These are phyloP conservation scores for Alces alces DNA, from an alignment of 2,113 vertebrate genomes.

Conservation along the genomic window DNA sequence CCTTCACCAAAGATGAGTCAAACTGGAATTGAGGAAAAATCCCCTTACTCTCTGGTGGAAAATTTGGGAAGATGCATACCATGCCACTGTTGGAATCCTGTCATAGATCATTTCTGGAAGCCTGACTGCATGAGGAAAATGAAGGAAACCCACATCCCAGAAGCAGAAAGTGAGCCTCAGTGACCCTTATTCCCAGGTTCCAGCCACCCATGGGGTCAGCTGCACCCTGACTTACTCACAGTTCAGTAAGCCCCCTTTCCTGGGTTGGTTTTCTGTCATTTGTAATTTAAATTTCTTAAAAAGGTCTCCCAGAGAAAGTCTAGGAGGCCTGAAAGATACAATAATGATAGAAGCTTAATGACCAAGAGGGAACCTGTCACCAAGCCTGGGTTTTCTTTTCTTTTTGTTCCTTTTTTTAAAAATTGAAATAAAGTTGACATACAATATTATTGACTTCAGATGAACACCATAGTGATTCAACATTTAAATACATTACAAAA, in stretches of 20 bases:
- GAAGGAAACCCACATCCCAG: not conserved
- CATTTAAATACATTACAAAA: not conserved
- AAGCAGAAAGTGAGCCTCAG: not conserved
- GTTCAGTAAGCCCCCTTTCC: not conserved
- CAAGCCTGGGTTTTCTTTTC: not conserved
- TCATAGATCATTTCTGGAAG: not conserved
- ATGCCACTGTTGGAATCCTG: not conserved
- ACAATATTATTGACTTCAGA: not conserved
- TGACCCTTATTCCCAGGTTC: not conserved
- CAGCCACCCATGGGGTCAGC: not conserved
- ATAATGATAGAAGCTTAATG: not conserved
- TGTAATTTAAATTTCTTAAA: not conserved
- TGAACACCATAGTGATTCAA: not conserved
- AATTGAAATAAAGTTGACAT: not conserved
- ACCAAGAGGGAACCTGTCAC: not conserved
- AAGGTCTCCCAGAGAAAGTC: not conserved
- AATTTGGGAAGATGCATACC: not conserved
- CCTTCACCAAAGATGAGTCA: not conserved
- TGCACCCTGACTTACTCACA: not conserved
- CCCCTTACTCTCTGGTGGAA: not conserved
- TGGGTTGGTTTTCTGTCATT: not conserved
- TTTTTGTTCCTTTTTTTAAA: not conserved
- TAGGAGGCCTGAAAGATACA: not conserved
- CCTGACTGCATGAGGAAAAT: not conserved
- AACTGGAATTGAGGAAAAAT: not conserved